Base-by-base conservation (phyloP, 2,888 invertebrate genomes). In the Pimpla rufipes region DNA sequence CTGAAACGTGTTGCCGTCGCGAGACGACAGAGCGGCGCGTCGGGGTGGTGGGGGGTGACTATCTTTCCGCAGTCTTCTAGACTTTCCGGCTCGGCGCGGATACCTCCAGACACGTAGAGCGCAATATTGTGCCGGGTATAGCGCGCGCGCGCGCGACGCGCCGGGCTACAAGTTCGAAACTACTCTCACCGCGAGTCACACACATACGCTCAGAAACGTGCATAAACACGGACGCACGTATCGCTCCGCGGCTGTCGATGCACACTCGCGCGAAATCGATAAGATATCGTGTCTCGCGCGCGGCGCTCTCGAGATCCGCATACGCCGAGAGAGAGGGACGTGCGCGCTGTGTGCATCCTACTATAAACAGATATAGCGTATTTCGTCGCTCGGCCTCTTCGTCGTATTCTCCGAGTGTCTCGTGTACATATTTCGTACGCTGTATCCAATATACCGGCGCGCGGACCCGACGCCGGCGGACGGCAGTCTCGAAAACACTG, bases 231-330 rank as follows among this genome's bases (percentile, higher is more conserved):
- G 6, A 42, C 59, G 50, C 42, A 67, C 23, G 71, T 67, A 77
- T 50, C 52, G 68, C 62, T 77, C 47, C 18, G n/a, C n/a, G n/a
- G 47, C 45, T 64, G 74, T 78, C 68, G 74, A 66, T 70, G 70
- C 50, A 29, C 62, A 52, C 67, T 47, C 75, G 57, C 70, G 42
- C 47, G 66, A 79, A 79, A 83, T 79, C 79, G 79, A 83, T 83
- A 79, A 79, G 79, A 83, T 79, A 83, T 83, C 79, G 70, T 77
- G 70, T 47, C 66, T 57, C 59, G n/a, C 10, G 37, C 59, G 35
- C 29, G 21, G 42, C 21, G 55, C 45, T 62, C 37, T 70, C 70
- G 59, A 77, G 77, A 59, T 71, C 71, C 42, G 37, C 42, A 40
- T 42, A 52, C 74, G 52, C 42, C 18, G 67, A 42, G 18, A 47